Evolutionary conservation across 2,113 vertebrate genomes (phyloP).

Genomic region (Ginglymostoma cirratum): DNA sequence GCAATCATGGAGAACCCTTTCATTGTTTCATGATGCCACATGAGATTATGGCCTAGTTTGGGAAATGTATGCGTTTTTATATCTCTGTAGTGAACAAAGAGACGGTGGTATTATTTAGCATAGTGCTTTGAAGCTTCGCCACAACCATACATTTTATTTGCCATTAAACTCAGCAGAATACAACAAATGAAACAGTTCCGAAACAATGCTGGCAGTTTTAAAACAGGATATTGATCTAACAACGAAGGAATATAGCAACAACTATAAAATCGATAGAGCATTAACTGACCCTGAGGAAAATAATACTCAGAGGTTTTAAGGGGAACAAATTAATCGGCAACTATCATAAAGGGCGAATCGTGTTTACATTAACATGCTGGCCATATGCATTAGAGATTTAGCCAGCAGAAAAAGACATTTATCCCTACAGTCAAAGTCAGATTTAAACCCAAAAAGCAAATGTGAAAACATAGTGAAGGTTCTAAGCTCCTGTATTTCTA

Average conservation of each 20-base stretch:
- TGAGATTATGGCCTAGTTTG: no score
- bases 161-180: background rate
- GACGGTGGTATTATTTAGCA: background rate
- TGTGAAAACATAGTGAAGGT: background rate
- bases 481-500: background rate
- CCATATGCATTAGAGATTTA: background rate
- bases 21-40: no score
- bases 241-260: background rate
- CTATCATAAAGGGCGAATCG: background rate
- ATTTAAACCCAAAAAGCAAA: background rate
- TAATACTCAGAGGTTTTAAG: background rate
- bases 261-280: background rate
- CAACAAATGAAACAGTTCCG: background rate
- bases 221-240: background rate
- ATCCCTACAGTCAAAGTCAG: background rate
- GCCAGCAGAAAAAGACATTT: background rate
- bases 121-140: background rate
- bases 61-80: background rate
- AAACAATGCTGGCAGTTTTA: background rate
- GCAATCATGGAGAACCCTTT: no score
- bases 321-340: background rate
- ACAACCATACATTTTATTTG: background rate
- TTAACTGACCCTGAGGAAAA: background rate
- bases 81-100: background rate
- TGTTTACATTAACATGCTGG: background rate